Percentiles rank a stretch among this genome's conserved stretches.
phyloP scores from a whole-genome alignment of 2,888 invertebrate genomes.

The Trilocha varians region DNA sequence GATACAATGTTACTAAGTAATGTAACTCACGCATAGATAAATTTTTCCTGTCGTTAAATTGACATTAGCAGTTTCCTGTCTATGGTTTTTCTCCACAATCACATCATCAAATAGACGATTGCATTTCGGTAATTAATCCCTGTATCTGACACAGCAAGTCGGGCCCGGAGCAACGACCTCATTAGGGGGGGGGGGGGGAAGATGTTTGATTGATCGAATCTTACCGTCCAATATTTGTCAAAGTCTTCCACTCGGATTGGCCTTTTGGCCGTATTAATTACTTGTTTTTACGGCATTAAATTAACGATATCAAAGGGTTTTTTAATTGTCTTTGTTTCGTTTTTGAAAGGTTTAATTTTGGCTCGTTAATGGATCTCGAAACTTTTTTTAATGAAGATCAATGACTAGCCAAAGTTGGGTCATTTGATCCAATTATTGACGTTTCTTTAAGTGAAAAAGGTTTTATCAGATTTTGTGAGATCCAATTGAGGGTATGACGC shows the following conservation, averaged over 20 bases:
- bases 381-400: no score
- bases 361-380: neutral
- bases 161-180: conserved; percentile 42
- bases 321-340: neutral
- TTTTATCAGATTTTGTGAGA: no score
- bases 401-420: no score
- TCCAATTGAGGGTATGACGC: no score
- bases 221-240: conserved; percentile 54
- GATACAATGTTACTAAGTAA: no score
- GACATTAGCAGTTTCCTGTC: no score
- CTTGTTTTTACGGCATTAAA: conserved; percentile 20
- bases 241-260: conserved; percentile 43
- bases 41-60: no score
- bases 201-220: conserved; percentile 44
- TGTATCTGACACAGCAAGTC: conserved; percentile 43
- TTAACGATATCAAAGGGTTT: conserved; percentile 20
- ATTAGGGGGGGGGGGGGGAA: conserved; percentile 27
- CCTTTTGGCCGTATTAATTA: conserved; percentile 17
- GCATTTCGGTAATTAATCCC: conserved; percentile 52
- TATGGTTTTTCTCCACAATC: conserved; percentile 19
- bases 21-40: no score
- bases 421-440: no score
- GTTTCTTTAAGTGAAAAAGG: no score
- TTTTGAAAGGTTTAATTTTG: neutral
- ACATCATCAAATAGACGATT: conserved; percentile 32